These are phyloP conservation scores for Trogon melanurus DNA, from an alignment of 2,113 vertebrate genomes.

Conservation along the genomic window DNA sequence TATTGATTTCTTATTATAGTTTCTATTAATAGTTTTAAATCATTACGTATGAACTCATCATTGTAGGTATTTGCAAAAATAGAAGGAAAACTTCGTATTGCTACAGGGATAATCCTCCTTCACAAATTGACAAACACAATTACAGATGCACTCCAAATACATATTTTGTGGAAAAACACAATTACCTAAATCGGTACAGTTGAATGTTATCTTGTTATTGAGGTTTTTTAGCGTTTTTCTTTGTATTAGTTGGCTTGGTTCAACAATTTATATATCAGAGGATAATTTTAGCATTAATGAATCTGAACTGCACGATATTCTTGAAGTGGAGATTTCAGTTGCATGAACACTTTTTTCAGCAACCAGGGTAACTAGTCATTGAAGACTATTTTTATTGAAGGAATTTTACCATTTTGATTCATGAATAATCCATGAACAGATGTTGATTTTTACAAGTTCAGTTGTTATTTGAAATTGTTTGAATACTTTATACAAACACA, in stretches of 20 bases:
- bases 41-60: constrained; percentile 38
- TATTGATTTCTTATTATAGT: constrained; percentile 65
- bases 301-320: constrained; percentile 17
- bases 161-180: constrained; percentile 17
- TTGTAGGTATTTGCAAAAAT: constrained; percentile 49
- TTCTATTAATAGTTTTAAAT: constrained; percentile 72
- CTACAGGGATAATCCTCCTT: constrained; percentile 51
- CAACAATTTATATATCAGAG: constrained; percentile 25
- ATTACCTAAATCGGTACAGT: constrained; percentile 35
- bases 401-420: constrained; percentile 45
- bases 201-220: constrained; percentile 13
- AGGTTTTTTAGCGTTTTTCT: not conserved
- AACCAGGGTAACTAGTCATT: constrained; percentile 2
- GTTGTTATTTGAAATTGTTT: constrained; percentile 65
- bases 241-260: not conserved
- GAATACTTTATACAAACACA: constrained; percentile 60
- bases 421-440: constrained; percentile 72
- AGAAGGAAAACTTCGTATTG: constrained; percentile 34
- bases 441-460: constrained; percentile 64
- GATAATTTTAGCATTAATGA: constrained; percentile 49
- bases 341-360: constrained; percentile 5
- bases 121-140: constrained; percentile 51
- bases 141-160: constrained; percentile 51
- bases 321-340: constrained; percentile 47
- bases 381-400: constrained; percentile 30